Evolutionary conservation across 2,113 vertebrate species (phyloP).

Genomic region (Sylvicapra grimmia): DNA sequence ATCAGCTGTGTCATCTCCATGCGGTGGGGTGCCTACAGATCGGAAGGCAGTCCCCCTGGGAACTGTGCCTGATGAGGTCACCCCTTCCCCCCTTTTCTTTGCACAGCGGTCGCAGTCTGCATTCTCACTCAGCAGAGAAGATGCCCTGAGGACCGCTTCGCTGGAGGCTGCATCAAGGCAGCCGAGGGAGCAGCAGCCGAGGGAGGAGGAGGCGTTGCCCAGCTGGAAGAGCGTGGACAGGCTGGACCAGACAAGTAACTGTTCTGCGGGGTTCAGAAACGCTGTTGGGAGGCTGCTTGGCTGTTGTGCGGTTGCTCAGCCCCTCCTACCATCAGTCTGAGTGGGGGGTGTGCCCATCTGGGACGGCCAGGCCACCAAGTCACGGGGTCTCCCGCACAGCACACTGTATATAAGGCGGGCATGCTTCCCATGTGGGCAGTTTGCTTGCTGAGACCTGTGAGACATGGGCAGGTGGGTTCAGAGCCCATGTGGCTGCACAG

Average conservation of each 20-base stretch:
- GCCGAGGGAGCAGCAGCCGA: constrained; percentile 77
- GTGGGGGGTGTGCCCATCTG: neutral
- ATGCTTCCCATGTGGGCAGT: neutral
- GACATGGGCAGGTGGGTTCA: neutral
- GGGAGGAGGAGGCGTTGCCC: constrained; percentile 80
- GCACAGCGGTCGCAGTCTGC: constrained; percentile 88
- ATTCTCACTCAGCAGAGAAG: constrained; percentile 85
- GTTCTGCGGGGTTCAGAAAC: neutral
- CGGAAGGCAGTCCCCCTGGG: fast-evolving
- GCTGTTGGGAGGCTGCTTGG: neutral
- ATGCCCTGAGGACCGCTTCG: constrained; percentile 61
- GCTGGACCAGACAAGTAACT: constrained; percentile 90
- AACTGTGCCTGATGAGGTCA: fast-evolving
- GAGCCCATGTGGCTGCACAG: neutral
- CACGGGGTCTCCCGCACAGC: fast-evolving
- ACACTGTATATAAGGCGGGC: fast-evolving
- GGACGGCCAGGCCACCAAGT: neutral
- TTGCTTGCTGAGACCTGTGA: neutral
- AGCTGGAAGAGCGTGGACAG: constrained; percentile 90
- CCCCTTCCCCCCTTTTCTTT: neutral
- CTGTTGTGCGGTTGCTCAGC: fast-evolving
- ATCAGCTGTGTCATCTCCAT: fast-evolving
- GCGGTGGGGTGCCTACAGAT: fast-evolving
- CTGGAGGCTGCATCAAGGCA: constrained; percentile 60
- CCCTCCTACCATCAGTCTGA: neutral